Evolutionary conservation across 2,888 invertebrate species (phyloP).

Genomic region (Priocnemis perturbator): DNA sequence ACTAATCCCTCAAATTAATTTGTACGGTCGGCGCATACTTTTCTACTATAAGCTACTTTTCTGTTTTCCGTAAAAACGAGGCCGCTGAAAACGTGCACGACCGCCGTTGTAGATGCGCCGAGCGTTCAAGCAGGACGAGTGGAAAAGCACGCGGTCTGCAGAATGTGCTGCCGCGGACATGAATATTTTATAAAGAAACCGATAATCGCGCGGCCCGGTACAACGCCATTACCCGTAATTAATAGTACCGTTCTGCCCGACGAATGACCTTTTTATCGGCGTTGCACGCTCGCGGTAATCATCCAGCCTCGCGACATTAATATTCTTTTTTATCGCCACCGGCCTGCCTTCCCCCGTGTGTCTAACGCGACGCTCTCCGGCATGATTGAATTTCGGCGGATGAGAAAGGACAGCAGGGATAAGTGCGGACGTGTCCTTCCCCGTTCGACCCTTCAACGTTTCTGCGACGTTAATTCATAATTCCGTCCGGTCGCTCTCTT

Average conservation of each 20-base stretch:
- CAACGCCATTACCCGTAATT: slow-evolving; percentile 30
- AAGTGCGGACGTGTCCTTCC: neutral
- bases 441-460: no score
- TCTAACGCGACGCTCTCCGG: neutral
- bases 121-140: neutral
- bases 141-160: neutral
- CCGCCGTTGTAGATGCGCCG: neutral
- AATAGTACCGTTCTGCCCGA: slow-evolving; percentile 30
- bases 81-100: neutral
- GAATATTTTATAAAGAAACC: slow-evolving; percentile 36
- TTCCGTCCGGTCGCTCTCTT: no score
- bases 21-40: no score
- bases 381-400: neutral
- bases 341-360: neutral
- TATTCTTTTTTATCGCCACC: slow-evolving; percentile 8
- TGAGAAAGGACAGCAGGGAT: neutral
- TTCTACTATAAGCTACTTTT: no score
- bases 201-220: slow-evolving; percentile 8
- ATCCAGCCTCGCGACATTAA: slow-evolving; percentile 10
- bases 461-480: no score
- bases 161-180: neutral
- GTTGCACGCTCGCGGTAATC: neutral
- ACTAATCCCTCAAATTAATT: no score
- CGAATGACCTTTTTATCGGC: slow-evolving; percentile 33
- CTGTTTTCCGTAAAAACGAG: neutral